Conservation (phyloP, 2,797 vertebrate species). For the Cheirogaleus major region DNA sequence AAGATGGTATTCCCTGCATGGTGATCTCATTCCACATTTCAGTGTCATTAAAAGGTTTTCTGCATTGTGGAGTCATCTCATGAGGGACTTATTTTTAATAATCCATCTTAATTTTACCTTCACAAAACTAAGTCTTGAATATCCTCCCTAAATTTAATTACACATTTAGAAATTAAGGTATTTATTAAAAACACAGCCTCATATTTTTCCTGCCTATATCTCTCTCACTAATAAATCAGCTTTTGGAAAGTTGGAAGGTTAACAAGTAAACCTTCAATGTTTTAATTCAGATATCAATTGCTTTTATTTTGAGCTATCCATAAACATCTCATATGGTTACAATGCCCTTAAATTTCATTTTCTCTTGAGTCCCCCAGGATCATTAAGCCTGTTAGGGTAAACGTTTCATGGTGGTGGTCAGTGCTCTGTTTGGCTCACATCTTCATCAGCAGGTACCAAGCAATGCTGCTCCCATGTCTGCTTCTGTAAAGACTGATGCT, state of each 20-base stretch:
- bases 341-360: background rate
- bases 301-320: background rate
- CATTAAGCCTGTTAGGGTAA: background rate
- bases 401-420: fast-evolving
- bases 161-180: background rate
- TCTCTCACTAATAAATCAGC: background rate
- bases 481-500: background rate
- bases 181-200: background rate
- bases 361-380: background rate
- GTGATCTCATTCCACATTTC: fast-evolving
- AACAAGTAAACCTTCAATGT: background rate
- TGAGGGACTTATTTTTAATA: background rate
- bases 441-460: background rate
- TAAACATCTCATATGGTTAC: background rate
- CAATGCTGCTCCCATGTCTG: background rate
- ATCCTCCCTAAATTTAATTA: background rate
- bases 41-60: background rate
- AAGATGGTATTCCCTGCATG: fast-evolving
- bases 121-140: background rate
- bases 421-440: background rate
- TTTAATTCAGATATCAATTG: background rate
- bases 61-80: background rate
- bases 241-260: background rate
- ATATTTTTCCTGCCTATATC: background rate
- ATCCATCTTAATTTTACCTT: background rate